Evolutionary conservation across 2,113 vertebrate species (phyloP), one percentile per base, ranked within the genome.

Genomic region (Trichechus manatus): DNA sequence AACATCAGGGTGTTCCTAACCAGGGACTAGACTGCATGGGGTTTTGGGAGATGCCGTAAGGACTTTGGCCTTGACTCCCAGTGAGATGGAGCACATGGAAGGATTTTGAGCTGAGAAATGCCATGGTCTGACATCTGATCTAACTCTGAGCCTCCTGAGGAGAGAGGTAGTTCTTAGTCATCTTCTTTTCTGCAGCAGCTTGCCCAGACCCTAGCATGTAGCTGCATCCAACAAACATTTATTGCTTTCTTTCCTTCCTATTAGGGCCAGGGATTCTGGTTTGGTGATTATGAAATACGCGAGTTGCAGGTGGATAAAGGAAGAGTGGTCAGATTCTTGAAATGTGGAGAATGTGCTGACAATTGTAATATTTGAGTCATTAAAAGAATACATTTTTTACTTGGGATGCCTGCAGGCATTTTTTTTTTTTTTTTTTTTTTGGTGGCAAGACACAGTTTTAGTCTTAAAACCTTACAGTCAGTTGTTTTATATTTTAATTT

Each of bases 401-500:
- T 93, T 36, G 31, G 42, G 56, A 36, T 87, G n/a, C 8, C 74
- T 78, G 31, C 15, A 70, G 79, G 56, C 13, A 56, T 27, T 75
- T 89, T n/a, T 63, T 27, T 75, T 89, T n/a, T 70, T n/a, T 22
- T 31, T 66, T 20, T n/a, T 7, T 83, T 63, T n/a, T 95, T 31
- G 42, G 19, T 91, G 53, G 19, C 44, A 68, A 82, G 77, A 61
- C 42, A 47, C 22, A 36, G 22, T 79, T 80, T 94, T 91, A n/a
- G 72, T 50, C 72, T 94, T 96, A 87, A 94, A 91, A 33, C 15
- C 56, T 75, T 50, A 11, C 13, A 64, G 72, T 91, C 53, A 33
- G 39, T 93, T 97, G 31, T 81, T 96, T 95, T 85, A 66, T 83
- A 47, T 94, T 89, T 95, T 95, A 75, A 95, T 94, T 47, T 39